phyloP scores from a whole-genome alignment of 2,888 invertebrate species.

The Eulithis testata region DNA sequence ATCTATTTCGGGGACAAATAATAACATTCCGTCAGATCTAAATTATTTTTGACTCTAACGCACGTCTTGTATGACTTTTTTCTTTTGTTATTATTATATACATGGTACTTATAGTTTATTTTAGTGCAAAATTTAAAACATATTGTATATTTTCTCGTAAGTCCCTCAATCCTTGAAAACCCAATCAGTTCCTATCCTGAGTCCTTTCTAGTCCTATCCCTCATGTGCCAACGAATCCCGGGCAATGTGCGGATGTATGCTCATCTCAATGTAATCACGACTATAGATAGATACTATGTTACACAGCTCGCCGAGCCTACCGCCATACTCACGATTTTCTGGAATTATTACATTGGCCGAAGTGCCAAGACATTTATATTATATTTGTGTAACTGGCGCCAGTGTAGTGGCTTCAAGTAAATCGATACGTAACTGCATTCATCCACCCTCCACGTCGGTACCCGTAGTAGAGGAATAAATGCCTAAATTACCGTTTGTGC shows the following conservation, averaged over 20 bases:
- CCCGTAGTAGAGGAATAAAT: slow-evolving; percentile 55
- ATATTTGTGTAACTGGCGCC: slow-evolving; percentile 1
- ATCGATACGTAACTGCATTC: slow-evolving; percentile 13
- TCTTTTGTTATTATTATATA: slow-evolving; percentile 41
- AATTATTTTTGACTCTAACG: slow-evolving; percentile 63
- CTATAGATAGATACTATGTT: slow-evolving; percentile 21
- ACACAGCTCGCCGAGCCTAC: slow-evolving; percentile 2
- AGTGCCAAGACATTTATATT: not conserved
- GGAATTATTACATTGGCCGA: slow-evolving; percentile 8
- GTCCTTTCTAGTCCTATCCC: slow-evolving; percentile 81
- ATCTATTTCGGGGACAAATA: slow-evolving; percentile 69
- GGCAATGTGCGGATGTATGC: slow-evolving; percentile 60
- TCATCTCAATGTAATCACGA: slow-evolving; percentile 30
- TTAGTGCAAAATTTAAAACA: slow-evolving; percentile 35
- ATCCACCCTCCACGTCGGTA: slow-evolving; percentile 51
- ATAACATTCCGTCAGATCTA: slow-evolving; percentile 77
- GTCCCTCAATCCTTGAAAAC: slow-evolving; percentile 60
- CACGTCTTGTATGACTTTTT: slow-evolving; percentile 50
- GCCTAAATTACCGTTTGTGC: slow-evolving; percentile 53
- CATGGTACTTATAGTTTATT: slow-evolving; percentile 35
- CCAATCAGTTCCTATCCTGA: slow-evolving; percentile 69
- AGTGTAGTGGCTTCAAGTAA: slow-evolving; percentile 10
- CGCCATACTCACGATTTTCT: slow-evolving; percentile 3
- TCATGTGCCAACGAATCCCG: slow-evolving; percentile 80
- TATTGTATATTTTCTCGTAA: slow-evolving; percentile 38